Evolutionary conservation across 2,888 invertebrate genomes (phyloP).

Genomic region (Heterodera filipjevi): DNA sequence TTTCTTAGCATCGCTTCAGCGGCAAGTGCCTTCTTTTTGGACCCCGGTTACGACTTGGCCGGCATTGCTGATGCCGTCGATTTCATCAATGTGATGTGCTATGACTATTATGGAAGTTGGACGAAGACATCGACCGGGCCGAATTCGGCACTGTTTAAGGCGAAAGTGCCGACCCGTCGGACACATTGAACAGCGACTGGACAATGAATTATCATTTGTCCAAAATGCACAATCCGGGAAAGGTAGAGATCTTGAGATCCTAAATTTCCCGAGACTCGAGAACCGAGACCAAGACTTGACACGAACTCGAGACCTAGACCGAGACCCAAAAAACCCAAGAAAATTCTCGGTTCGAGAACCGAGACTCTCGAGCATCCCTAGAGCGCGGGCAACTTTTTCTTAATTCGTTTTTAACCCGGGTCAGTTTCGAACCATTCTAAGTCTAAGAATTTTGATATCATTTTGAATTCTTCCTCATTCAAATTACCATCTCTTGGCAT

Average conservation of each 20-base stretch:
- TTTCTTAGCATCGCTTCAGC: constrained; percentile 62
- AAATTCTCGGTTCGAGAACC: no score
- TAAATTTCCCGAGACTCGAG: no score
- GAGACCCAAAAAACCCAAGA: no score
- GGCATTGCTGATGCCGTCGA: constrained; percentile 56
- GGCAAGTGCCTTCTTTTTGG: constrained; percentile 63
- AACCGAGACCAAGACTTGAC: no score
- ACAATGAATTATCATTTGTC: not conserved
- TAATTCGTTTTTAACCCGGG: no score
- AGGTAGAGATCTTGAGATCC: no score
- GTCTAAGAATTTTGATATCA: not conserved
- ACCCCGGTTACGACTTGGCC: constrained; percentile 61
- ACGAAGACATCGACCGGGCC: not conserved
- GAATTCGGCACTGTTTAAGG: not conserved
- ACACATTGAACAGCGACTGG: not conserved
- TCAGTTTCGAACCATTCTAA: not conserved
- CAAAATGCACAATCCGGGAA: not conserved
- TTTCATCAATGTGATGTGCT: constrained; percentile 65
- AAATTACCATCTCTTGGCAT: not conserved
- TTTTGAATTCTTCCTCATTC: not conserved
- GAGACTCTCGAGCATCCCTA: no score
- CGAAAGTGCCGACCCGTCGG: not conserved
- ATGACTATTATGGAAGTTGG: constrained; percentile 55
- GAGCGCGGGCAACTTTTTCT: no score
- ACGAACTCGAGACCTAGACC: no score